Conservation (phyloP, 2,113 vertebrate species). For the Hyla sarda region DNA sequence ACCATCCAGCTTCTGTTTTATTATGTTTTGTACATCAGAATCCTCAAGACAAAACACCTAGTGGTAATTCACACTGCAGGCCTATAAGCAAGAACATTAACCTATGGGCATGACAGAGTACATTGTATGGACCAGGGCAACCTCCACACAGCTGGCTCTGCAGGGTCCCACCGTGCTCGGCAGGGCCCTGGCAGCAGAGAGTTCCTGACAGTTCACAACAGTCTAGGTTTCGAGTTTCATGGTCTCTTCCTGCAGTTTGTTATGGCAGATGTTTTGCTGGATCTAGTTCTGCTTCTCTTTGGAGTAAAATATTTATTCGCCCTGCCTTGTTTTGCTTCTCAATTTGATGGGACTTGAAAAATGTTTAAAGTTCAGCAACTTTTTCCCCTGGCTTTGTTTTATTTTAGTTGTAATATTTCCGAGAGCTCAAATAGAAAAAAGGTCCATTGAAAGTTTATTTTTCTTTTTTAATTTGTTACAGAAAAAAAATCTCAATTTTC, state of each 20-base stretch:
- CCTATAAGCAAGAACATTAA: background rate
- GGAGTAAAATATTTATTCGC: conserved; percentile 67
- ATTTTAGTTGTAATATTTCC: conserved; percentile 50
- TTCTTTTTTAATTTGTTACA: conserved; percentile 41
- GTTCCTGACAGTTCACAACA: conserved; percentile 42
- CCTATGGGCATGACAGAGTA: background rate
- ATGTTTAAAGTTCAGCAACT: conserved; percentile 49
- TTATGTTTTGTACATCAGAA: background rate
- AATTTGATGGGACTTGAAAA: conserved; percentile 25
- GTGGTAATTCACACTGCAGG: background rate
- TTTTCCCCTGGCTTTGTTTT: background rate
- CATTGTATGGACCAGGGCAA: background rate
- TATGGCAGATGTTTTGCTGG: conserved; percentile 71
- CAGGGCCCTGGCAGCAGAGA: background rate
- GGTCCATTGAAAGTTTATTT: conserved; percentile 42
- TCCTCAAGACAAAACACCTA: conserved; percentile 16
- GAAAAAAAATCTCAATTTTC: accelerated
- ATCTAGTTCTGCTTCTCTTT: conserved; percentile 63
- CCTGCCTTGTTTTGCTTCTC: conserved; percentile 63
- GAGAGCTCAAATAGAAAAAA: conserved; percentile 37
- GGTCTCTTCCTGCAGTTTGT: conserved; percentile 55
- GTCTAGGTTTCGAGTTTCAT: conserved; percentile 51
- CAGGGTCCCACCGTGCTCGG: conserved; percentile 26
- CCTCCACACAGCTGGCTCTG: background rate
- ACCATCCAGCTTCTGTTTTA: background rate